phyloP scores from a whole-genome alignment of 2,888 invertebrate species.

The Papilio protenor region DNA sequence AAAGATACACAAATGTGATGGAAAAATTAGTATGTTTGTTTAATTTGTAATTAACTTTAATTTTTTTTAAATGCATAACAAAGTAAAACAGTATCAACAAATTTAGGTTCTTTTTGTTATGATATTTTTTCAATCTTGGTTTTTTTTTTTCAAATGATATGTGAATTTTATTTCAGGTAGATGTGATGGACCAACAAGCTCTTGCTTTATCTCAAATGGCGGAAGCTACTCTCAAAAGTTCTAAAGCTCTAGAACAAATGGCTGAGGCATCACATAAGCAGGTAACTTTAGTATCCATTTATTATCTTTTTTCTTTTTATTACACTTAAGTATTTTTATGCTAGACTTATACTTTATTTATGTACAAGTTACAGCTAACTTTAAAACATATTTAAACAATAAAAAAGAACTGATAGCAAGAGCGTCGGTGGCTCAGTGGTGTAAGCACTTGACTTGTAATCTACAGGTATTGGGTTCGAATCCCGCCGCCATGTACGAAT shows the following conservation, averaged over 20 bases:
- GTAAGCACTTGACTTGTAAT: too few relatives aligned
- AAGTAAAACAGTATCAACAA: not conserved
- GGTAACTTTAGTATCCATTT: conserved; percentile 52
- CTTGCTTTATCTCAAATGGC: conserved; percentile 70
- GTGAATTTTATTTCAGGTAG: conserved; percentile 58
- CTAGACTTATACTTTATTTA: too few relatives aligned
- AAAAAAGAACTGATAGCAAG: too few relatives aligned
- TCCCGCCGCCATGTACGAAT: too few relatives aligned
- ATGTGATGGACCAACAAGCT: conserved; percentile 73
- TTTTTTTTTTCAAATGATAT: not conserved
- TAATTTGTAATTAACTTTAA: not conserved
- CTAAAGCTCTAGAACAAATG: conserved; percentile 68
- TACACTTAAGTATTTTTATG: too few relatives aligned
- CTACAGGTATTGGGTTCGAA: too few relatives aligned
- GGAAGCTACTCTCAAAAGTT: conserved; percentile 65
- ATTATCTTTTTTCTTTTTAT: too few relatives aligned
- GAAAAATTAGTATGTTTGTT: conserved; percentile 67
- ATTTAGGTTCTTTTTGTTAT: too few relatives aligned
- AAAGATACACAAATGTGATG: conserved; percentile 65
- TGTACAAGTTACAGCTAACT: too few relatives aligned
- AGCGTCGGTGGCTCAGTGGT: too few relatives aligned
- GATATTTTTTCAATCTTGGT: not conserved
- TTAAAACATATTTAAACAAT: too few relatives aligned
- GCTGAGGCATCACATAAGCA: conserved; percentile 76
- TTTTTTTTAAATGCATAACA: not conserved